Evolutionary conservation across 2,113 vertebrate genomes (phyloP), one percentile per base, ranked within the genome.

Genomic region (Esox niger): DNA sequence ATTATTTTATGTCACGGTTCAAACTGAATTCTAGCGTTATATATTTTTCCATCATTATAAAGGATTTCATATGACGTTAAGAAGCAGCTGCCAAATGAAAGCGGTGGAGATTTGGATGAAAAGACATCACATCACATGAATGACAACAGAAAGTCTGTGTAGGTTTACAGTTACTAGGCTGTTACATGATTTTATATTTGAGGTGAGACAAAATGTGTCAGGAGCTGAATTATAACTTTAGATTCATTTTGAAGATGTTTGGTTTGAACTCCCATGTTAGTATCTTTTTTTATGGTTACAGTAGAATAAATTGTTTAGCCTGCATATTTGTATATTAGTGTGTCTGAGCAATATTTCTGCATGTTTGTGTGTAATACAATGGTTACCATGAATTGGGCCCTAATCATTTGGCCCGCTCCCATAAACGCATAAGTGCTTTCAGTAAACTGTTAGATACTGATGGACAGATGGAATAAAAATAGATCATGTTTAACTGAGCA

Each of bases 71-170:
- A 27, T 43, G 55, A 30, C 33, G 54, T 65, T 6, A 69, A 77
- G 67, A n/a, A 85, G 70, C 71, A 80, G 77, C 82, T 90, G 86
- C 83, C 86, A 88, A 86, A 86, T 78, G 65, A 70, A 75, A 70
- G 80, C 57, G 68, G 77, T 77, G 82, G 81, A 77, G 71, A 79
- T 68, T 76, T 71, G 73, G 74, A 74, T 60, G 76, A 64, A 6
- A 31, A 7, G 17, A 59, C 21, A 52, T 1, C 3, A 0, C 66
- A 58, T 23, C 77, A 68, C 11, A 70, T 38, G 73, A 2, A 33
- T 64, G 61, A 76, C 69, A 30, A 74, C 38, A 62, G 17, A 26
- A 43, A 70, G 69, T 58, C 52, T 70, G 62, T 71, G 46, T 80
- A 77, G 79, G 43, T 52, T 81, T 69, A 75, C 76, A 71, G 35